Percentiles rank a stretch among this genome's conserved stretches.
Evolutionary conservation across 2,113 vertebrate species (phyloP).

Genomic region (Casuarius casuarius): DNA sequence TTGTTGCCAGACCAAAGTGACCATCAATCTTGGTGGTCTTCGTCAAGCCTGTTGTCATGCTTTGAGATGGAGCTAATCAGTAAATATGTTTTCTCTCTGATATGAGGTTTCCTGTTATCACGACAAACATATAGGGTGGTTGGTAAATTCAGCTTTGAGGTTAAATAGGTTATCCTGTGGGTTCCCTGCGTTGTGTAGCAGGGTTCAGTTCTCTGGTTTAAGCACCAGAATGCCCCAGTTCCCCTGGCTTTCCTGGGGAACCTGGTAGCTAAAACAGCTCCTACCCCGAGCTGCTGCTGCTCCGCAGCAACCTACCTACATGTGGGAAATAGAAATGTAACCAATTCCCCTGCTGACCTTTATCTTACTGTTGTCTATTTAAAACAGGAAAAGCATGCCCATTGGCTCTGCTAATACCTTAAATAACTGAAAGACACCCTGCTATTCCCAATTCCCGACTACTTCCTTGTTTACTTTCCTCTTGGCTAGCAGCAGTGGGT

Average conservation of each 20-base stretch:
- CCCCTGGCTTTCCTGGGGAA: neutral
- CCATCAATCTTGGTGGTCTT: neutral
- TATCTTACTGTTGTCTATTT: conserved; percentile 62
- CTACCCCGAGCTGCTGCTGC: neutral
- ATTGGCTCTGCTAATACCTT: conserved; percentile 36
- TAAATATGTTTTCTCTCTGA: neutral
- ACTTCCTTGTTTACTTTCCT: conserved; percentile 56
- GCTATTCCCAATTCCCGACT: conserved; percentile 40
- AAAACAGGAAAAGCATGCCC: conserved; percentile 55
- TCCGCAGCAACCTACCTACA: conserved; percentile 1
- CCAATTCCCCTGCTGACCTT: conserved; percentile 63
- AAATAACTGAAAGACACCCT: conserved; percentile 53
- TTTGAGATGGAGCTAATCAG: neutral
- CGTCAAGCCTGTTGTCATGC: neutral
- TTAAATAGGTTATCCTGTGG: neutral
- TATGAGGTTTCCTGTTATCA: neutral
- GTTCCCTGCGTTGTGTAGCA: neutral
- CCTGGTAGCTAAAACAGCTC: neutral
- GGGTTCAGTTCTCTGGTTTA: neutral
- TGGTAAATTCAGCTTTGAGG: neutral
- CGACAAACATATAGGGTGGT: neutral
- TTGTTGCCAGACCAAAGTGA: neutral
- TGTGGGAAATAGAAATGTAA: conserved; percentile 56
- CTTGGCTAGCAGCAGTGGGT: neutral
- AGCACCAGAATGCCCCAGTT: neutral